Base-by-base conservation (phyloP, 2,797 vertebrate species). In the Pelochelys cantorii region DNA sequence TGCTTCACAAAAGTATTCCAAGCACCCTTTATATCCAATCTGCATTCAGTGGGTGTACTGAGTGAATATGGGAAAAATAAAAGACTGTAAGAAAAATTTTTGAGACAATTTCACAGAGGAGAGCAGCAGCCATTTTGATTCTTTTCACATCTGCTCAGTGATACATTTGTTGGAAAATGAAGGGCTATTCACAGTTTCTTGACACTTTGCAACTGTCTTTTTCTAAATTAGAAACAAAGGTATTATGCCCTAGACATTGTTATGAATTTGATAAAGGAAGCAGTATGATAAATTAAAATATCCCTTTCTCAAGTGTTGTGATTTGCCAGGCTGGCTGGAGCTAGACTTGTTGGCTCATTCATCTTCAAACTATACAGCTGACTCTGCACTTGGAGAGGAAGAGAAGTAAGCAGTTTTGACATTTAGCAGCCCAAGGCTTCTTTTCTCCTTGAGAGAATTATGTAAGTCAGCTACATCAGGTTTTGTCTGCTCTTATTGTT, bases 381-480 rank as follows among this genome's bases (percentile, higher is more conserved):
- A 98, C 79, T 94, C 11, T 80, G 95, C 93, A 91, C 59, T 95
- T 91, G 80, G 53, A 82, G 87, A 34, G 77, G 89, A 88, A 92
- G 79, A 96, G 90, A 96, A 97, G 88, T 94, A 95, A 97, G 88
- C 1, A 14, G 4, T 88, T 97, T 92, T 97, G 96, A 96, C 94
- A 90, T 92, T 95, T 87, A 94, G 85, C 84, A 89, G 93, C 92
- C 97, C 60, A 87, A 97, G 95, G 93, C 93, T 95, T 95, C 93
- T 96, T 96, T 97, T 96, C 94, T 97, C 91, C 96, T 97, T 97
- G 94, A 95, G 92, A 97, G 90, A 95, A 91, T 95, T 96, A 85
- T 89, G 52, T 81, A 94, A 96, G 92, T 94, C 95, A 95, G 80
- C 86, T 94, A 79, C 52, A 68, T 84, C 90, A 56, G n/a, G 9